Evolutionary conservation across 1,140 invertebrate species (phyloP).

Genomic region (Anoplolepis gracilipes): DNA sequence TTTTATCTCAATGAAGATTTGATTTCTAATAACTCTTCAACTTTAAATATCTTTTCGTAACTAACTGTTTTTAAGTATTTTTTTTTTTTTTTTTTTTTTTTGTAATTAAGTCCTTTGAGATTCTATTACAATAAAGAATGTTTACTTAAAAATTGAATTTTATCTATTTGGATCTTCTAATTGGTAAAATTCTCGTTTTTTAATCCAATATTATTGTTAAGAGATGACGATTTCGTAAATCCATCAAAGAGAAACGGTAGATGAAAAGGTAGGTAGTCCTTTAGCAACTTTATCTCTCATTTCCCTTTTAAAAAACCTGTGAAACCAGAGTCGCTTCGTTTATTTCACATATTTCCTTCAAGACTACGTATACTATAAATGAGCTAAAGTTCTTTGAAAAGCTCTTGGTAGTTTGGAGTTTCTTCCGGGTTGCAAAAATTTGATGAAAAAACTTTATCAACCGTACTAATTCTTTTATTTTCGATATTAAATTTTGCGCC

Average conservation of each 20-base stretch:
- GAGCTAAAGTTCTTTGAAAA: slow-evolving; percentile 23
- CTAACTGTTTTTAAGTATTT: background rate
- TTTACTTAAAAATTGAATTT: slow-evolving; percentile 6
- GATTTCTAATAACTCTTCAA: background rate
- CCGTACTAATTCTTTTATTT: background rate
- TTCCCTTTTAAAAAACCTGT: slow-evolving; percentile 34
- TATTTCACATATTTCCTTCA: slow-evolving; percentile 35
- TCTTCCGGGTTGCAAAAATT: background rate
- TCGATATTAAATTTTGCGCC: background rate
- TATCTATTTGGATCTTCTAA: slow-evolving; percentile 12
- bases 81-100: slow-evolving; percentile 10
- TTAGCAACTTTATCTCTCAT: slow-evolving; percentile 56
- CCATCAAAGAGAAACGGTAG: slow-evolving; percentile 35
- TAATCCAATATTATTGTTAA: slow-evolving; percentile 36
- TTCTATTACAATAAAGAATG: background rate
- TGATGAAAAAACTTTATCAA: background rate
- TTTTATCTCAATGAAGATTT: slow-evolving; percentile 14
- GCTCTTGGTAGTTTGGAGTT: background rate
- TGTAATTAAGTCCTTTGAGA: slow-evolving; percentile 9
- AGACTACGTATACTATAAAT: slow-evolving; percentile 30
- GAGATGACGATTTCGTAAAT: slow-evolving; percentile 29
- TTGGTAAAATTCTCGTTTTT: slow-evolving; percentile 11
- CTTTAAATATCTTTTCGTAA: slow-evolving; percentile 32
- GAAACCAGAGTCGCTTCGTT: slow-evolving; percentile 25
- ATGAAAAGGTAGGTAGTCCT: slow-evolving; percentile 22